These are phyloP conservation scores for Parotocinclus haroldoi DNA, from an alignment of 2,797 vertebrate species.

Conservation along the genomic window DNA sequence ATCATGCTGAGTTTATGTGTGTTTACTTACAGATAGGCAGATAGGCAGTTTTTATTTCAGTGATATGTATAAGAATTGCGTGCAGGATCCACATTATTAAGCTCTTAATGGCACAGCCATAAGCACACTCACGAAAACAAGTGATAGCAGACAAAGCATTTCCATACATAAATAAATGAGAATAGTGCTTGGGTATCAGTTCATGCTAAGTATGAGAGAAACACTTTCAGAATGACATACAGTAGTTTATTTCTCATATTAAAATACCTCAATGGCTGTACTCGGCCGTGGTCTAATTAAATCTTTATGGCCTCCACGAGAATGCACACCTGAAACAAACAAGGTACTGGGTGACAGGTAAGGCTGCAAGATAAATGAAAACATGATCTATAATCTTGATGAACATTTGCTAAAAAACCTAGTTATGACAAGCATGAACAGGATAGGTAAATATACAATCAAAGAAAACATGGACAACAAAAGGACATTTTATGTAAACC, in stretches of 20 bases:
- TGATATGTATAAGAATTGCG: slow-evolving; percentile 40
- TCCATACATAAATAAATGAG: no score
- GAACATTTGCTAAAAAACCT: no score
- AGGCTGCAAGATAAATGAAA: slow-evolving; percentile 24
- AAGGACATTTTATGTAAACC: no score
- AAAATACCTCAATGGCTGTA: slow-evolving; percentile 17
- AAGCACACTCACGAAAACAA: slow-evolving; percentile 40
- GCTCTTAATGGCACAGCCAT: neutral
- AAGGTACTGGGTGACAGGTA: slow-evolving; percentile 23
- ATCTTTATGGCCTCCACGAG: slow-evolving; percentile 38
- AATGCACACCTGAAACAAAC: slow-evolving; percentile 33
- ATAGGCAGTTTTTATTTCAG: slow-evolving; percentile 59
- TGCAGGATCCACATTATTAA: slow-evolving; percentile 48
- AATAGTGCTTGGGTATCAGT: no score
- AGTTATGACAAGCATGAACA: slow-evolving; percentile 41
- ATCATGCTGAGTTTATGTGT: slow-evolving; percentile 15
- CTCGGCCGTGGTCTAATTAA: slow-evolving; percentile 37
- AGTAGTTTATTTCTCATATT: slow-evolving; percentile 32
- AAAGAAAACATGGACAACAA: no score
- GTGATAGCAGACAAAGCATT: neutral
- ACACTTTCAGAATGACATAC: neutral
- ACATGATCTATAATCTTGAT: no score
- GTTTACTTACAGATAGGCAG: slow-evolving; percentile 19
- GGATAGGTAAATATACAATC: slow-evolving; percentile 2
- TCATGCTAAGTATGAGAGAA: neutral